phyloP scores from a whole-genome alignment of 2,888 invertebrate species.

The Elysia crispata region DNA sequence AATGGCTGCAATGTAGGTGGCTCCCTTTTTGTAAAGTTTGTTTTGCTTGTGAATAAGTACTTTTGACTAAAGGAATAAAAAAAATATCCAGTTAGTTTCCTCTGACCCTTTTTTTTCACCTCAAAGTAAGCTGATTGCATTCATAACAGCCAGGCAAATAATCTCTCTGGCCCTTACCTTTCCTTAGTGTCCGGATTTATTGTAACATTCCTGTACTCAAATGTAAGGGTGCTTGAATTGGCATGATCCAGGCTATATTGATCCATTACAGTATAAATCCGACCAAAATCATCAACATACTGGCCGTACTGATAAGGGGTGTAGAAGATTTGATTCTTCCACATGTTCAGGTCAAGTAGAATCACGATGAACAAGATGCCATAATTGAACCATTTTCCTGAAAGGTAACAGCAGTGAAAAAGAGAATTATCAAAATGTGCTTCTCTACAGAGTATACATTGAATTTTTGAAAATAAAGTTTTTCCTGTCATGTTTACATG shows the following conservation, averaged over 20 bases:
- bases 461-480: no score
- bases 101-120: no score
- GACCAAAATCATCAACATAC: slow-evolving; percentile 77
- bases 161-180: slow-evolving; percentile 36
- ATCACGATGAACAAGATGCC: slow-evolving; percentile 80
- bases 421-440: not conserved
- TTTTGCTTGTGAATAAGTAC: no score
- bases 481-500: no score
- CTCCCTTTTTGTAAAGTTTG: no score
- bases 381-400: slow-evolving; percentile 81
- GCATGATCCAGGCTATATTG: slow-evolving; percentile 61
- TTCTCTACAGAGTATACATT: not conserved
- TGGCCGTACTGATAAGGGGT: slow-evolving; percentile 79
- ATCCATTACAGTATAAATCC: slow-evolving; percentile 70
- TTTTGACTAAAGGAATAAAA: no score
- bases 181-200: slow-evolving; percentile 76
- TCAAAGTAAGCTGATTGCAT: no score
- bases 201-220: slow-evolving; percentile 74
- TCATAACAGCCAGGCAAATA: no score
- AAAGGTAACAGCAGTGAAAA: not conserved
- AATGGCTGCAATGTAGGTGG: slow-evolving; percentile 20
- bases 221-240: slow-evolving; percentile 76
- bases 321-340: slow-evolving; percentile 81
- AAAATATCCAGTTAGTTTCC: no score
- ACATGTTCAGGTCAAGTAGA: slow-evolving; percentile 80